Percentiles rank a stretch among this genome's conserved stretches.
Evolutionary conservation across 92 coral and sea anemone species (phyloP).

Genomic region (Virgularia gustaviana): DNA sequence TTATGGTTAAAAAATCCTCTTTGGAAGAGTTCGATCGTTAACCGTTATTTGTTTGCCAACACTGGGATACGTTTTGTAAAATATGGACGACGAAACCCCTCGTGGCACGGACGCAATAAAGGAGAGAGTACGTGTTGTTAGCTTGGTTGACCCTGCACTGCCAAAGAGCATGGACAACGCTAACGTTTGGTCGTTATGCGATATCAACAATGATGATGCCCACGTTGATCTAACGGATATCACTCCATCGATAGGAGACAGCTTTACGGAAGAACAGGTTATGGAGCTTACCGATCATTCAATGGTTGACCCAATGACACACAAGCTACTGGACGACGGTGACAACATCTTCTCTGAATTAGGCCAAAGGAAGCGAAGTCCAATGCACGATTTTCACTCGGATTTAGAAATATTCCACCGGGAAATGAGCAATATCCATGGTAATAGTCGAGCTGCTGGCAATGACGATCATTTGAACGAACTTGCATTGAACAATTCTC

Average conservation of each 20-base stretch:
- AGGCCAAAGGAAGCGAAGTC: not conserved
- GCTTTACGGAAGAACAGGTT: conserved; percentile 93
- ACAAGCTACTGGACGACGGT: conserved; percentile 14
- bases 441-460: not conserved
- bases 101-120: not conserved
- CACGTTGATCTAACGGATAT: conserved; percentile 82
- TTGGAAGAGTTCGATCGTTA: too few relatives aligned
- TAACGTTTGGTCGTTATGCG: conserved; percentile 37
- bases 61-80: too few relatives aligned
- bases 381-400: not conserved
- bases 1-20: too few relatives aligned
- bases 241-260: conserved; percentile 90
- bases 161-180: not conserved
- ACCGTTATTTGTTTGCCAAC: too few relatives aligned
- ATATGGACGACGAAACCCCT: not conserved
- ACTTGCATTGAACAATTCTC: conserved; percentile 32
- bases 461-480: conserved; percentile 28
- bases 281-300: conserved; percentile 70
- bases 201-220: conserved; percentile 13
- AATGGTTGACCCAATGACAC: conserved; percentile 18
- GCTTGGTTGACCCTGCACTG: conserved; percentile 2
- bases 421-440: conserved; percentile 5
- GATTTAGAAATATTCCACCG: not conserved
- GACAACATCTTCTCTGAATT: conserved; percentile 8
- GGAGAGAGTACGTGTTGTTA: conserved; percentile 31